Evolutionary conservation across 2,888 invertebrate genomes (phyloP).

Genomic region (Eutolmus rufibarbis): DNA sequence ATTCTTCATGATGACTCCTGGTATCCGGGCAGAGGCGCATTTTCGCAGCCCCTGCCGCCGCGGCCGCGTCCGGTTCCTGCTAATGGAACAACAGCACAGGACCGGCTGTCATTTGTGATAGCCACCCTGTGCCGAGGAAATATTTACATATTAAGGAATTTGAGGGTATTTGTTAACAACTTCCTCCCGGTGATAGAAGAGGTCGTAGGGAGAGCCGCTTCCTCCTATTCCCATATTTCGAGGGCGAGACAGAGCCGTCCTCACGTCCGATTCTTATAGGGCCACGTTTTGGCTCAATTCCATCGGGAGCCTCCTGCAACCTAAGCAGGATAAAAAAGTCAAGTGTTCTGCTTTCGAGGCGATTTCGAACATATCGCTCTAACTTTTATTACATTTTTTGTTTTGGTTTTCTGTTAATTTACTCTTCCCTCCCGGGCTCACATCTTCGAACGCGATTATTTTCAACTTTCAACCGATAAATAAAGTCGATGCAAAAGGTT

Average conservation of each 20-base stretch:
- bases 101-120: not conserved
- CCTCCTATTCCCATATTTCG: too few species aligned
- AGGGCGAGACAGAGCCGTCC: not conserved
- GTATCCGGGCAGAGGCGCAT: not conserved
- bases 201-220: too few species aligned
- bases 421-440: not conserved
- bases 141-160: not conserved
- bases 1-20: not conserved
- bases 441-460: not conserved
- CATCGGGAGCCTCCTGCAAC: constrained; percentile 9
- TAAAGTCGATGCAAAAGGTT: not conserved
- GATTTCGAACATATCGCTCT: not conserved
- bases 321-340: not conserved
- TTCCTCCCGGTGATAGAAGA: not conserved
- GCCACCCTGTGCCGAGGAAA: not conserved
- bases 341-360: not conserved
- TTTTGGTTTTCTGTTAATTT: not conserved
- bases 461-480: not conserved
- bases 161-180: not conserved
- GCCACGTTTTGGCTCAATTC: constrained; percentile 20
- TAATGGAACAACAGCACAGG: not conserved
- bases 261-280: constrained; percentile 5
- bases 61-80: not conserved
- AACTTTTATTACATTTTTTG: constrained; percentile 3
- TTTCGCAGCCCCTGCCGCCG: not conserved